phyloP scores from a whole-genome alignment of 2,113 vertebrate species.

The Xiphophorus couchianus region DNA sequence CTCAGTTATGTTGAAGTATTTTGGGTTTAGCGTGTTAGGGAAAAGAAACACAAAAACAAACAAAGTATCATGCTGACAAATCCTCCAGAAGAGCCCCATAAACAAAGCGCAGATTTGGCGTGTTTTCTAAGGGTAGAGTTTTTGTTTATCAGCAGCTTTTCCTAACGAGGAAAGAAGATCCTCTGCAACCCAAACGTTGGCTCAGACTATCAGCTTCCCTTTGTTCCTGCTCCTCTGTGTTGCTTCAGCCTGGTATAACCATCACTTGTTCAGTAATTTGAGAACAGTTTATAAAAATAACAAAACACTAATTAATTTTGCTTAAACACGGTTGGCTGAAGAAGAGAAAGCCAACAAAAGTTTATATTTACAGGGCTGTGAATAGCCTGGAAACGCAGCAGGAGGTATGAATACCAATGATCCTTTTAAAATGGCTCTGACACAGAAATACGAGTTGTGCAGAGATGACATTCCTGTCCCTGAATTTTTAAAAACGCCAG shows the following conservation, averaged over 20 bases:
- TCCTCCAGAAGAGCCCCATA: conserved; percentile 58
- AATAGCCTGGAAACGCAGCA: conserved; percentile 13
- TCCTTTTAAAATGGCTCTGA: conserved; percentile 43
- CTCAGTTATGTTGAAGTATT: conserved; percentile 53
- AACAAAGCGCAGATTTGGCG: conserved; percentile 63
- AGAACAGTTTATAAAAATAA: conserved; percentile 33
- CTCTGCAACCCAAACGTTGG: conserved; percentile 36
- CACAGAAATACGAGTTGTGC: conserved; percentile 29
- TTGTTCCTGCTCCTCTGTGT: conserved; percentile 26
- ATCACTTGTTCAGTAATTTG: not conserved
- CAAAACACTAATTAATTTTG: conserved; percentile 18
- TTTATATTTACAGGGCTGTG: conserved; percentile 21
- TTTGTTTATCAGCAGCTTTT: conserved; percentile 46
- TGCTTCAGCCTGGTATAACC: conserved; percentile 1
- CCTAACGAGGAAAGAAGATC: conserved; percentile 56
- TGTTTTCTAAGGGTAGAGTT: conserved; percentile 23
- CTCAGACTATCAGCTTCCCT: not conserved
- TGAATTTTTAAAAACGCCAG: conserved; percentile 24
- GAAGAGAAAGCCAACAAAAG: conserved; percentile 5
- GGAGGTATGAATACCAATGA: conserved; percentile 39
- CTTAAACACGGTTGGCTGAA: not conserved
- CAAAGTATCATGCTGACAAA: conserved; percentile 54
- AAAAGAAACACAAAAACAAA: conserved; percentile 46
- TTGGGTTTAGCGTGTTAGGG: conserved; percentile 36
- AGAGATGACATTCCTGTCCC: conserved; percentile 26